phyloP scores from a whole-genome alignment of 2,888 invertebrate genomes.

The Thereva unica region DNA sequence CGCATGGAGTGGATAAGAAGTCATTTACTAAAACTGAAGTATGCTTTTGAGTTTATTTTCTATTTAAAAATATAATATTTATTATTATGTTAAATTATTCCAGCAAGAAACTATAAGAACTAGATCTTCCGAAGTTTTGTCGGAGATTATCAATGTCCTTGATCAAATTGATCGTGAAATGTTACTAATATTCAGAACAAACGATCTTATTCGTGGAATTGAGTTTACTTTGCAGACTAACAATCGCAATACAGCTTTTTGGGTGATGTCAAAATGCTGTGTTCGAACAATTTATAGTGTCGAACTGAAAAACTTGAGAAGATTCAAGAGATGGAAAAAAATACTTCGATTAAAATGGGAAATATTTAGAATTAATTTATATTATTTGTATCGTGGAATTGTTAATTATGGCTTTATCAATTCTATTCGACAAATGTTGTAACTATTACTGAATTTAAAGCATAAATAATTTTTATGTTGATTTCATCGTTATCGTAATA shows the following conservation, averaged over 20 bases:
- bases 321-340: slow-evolving; percentile 55
- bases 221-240: slow-evolving; percentile 79
- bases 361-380: slow-evolving; percentile 64
- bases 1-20: slow-evolving; percentile 72
- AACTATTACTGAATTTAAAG: slow-evolving; percentile 29
- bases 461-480: no score
- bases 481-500: no score
- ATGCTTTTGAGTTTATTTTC: slow-evolving; percentile 42
- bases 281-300: slow-evolving; percentile 74
- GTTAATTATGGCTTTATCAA: slow-evolving; percentile 57
- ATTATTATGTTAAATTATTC: slow-evolving; percentile 46
- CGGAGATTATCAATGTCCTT: slow-evolving; percentile 85
- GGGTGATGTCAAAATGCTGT: slow-evolving; percentile 89
- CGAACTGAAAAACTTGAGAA: slow-evolving; percentile 57
- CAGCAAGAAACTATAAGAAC: slow-evolving; percentile 78
- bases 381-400: slow-evolving; percentile 62
- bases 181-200: slow-evolving; percentile 92
- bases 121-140: slow-evolving; percentile 74
- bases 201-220: slow-evolving; percentile 91
- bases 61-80: slow-evolving; percentile 2
- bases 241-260: slow-evolving; percentile 80
- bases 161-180: slow-evolving; percentile 93
- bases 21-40: slow-evolving; percentile 69
- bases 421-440: slow-evolving; percentile 46
- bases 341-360: slow-evolving; percentile 62